Evolutionary conservation across 1,140 invertebrate species (phyloP), one percentile per base, ranked within the genome.

Genomic region (Drosophila sproati): DNA sequence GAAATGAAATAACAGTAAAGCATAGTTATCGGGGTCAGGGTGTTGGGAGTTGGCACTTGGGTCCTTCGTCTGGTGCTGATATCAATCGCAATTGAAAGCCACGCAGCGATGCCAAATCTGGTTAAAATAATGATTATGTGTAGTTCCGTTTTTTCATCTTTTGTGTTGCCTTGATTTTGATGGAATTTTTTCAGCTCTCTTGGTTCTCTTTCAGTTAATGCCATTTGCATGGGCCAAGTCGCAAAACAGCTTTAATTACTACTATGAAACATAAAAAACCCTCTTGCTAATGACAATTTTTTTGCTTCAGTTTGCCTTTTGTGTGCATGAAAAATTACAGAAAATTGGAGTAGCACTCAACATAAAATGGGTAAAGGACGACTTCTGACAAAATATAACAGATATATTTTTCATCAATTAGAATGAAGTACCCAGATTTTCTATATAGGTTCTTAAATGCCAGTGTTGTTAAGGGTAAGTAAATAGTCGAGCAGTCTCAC

Each of bases 101-200:
- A 64, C 77, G 66, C 61, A 62, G 73, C 70, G 78, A 63, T 66
- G 81, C 60, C 62, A 77, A 35, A 73, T 76, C 64, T 88, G 79
- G 80, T 88, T 87, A 88, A 82, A 88, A 82, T 87, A 78, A 73
- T 70, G 85, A 67, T 77, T 77, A 80, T 77, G 73, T 73, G 29
- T 59, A 57, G 43, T 29, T 69, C 52, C 28, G 35, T 73, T 73
- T 41, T 62, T 75, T 50, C 41, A 31, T 64, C 71, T 10, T 62
- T 51, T 54, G 10, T 39, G 37, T 39, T 69, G 51, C 28, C 43
- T 64, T 48, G 50, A 67, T 62, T 77, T 72, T 73, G 55, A 66
- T 73, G 51, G 34, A 63, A 52, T 60, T 63, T 76, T 63, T 52
- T 61, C 6, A 32, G 5, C 32, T 43, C 54, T 45, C 55, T 63